phyloP scores from a whole-genome alignment of 2,888 invertebrate genomes.

The Galerucella calmariensis region DNA sequence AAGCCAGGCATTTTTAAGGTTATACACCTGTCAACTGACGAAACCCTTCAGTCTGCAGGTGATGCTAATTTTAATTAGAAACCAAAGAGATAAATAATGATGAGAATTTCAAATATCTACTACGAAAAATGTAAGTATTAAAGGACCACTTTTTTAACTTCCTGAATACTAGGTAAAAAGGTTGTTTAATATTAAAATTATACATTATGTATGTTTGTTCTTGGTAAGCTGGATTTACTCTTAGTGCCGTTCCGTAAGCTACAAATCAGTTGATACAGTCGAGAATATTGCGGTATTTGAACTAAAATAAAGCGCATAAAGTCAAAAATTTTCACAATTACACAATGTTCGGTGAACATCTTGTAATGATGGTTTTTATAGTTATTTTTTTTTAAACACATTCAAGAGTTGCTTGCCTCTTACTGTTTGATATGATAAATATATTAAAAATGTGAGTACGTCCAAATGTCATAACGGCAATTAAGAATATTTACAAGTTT shows the following conservation, averaged over 20 bases:
- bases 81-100: not conserved
- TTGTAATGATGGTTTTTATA: not conserved
- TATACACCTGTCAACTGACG: not conserved
- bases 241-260: too few relatives aligned
- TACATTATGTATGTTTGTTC: too few relatives aligned
- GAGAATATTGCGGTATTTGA: too few relatives aligned
- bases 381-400: not conserved
- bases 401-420: not conserved
- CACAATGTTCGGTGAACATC: too few relatives aligned
- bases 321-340: too few relatives aligned
- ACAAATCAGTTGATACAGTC: too few relatives aligned
- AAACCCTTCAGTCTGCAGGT: not conserved
- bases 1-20: not conserved
- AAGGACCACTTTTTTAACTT: too few relatives aligned
- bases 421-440: not conserved
- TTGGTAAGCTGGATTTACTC: too few relatives aligned
- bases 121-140: too few relatives aligned
- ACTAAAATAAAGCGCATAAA: too few relatives aligned
- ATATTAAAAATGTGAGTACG: not conserved
- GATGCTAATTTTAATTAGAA: slow-evolving; percentile 6
- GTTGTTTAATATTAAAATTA: too few relatives aligned
- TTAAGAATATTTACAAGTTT: slow-evolving; percentile 17
- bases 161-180: too few relatives aligned
- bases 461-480: slow-evolving; percentile 9
- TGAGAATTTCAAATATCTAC: not conserved